Evolutionary conservation across 2,888 invertebrate species (phyloP), one percentile per base, ranked within the genome.

Genomic region (Nomada goodeniana): DNA sequence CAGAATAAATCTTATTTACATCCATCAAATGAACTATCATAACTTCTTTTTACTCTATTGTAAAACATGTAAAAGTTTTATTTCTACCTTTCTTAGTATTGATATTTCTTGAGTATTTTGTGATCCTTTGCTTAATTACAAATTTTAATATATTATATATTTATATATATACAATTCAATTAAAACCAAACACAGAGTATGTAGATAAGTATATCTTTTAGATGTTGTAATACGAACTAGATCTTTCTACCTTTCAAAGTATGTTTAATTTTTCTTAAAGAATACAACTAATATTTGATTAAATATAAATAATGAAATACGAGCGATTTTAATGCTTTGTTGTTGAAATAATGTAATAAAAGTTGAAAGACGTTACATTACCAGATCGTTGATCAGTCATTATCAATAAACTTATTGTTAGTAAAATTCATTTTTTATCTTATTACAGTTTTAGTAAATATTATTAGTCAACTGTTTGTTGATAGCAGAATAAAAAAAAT

Each of bases 1-100:
- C 57, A 57, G 57, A 64, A 65, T 53, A 69, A 75, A 76, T 53
- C n/a, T 52, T 65, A 65, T 80, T 61, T 70, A 71, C 52, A 72
- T 57, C 55, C 47, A 67, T 44, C 26, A 61, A 71, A 47, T 72
- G n/a, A 70, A 60, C 13, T 53, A 42, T 70, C 42, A 20, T 63
- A 23, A 44, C 23, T 18, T 67, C 20, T 15, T 67, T 55, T 67
- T 29, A 60, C 65, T 78, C 23, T 55, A 50, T 29, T 53, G 23
- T 47, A 71, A 61, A 63, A 50, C 18, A 29, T 61, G 61, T 53
- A 60, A 71, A 76, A 44, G 57, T 65, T 59, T 64, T 15, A 69
- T n/a, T 2, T 47, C 20, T 69, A 73, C 20, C 15, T 61, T 55
- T 13, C 63, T 65, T 50, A 50, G 29, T 29, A 11, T 55, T 64